Base-by-base conservation (phyloP, 64 coral and sea anemone genomes). In the Montipora sp. region DNA sequence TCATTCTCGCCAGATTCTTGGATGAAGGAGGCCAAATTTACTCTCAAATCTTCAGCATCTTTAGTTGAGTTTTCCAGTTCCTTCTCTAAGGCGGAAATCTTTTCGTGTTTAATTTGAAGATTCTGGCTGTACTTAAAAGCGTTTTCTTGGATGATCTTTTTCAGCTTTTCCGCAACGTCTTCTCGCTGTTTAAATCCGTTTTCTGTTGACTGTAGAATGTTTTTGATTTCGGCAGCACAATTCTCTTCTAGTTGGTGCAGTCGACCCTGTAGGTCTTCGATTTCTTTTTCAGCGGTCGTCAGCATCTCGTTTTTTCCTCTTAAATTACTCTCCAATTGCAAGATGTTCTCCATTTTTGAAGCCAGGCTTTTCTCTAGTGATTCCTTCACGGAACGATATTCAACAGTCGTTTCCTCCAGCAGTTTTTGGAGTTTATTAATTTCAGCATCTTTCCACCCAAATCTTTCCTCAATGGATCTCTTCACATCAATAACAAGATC, bases 101-200 rank as follows among this genome's bases (percentile, higher is more conserved):
- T 80, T 11, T 88, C 48, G 0, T 88, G 83, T 74, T 88, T 93
- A 16, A 68, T 51, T 13, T 24, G 7, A 12, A 88, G 47, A 4
- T 46, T 55, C 36, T 87, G 75, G 20, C 61, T 18, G 51, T 88
- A 79, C 12, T 70, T 93, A 14, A 80, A 43, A 0, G 91, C 91
- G 19, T 84, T 88, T 60, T 88, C 74, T 47, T 93, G 83, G 21
- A 93, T 80, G 19, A 88, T 71, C 3, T 59, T 15, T 63, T 93
- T 93, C 51, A 93, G 50, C 1, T 53, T 86, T 59, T 88, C 70
- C 19, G 75, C 71, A 1, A 88, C 70, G 44, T 83, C 57, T 75
- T 91, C 79, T 14, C 89, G 43, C 11, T 91, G 79, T 47, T 71
- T 81, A 45, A 80, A 68, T 58, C 61, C 79, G 73, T 82, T 65